Evolutionary conservation across 2,888 invertebrate species (phyloP).

Genomic region (Lepetodrilus schrolli): DNA sequence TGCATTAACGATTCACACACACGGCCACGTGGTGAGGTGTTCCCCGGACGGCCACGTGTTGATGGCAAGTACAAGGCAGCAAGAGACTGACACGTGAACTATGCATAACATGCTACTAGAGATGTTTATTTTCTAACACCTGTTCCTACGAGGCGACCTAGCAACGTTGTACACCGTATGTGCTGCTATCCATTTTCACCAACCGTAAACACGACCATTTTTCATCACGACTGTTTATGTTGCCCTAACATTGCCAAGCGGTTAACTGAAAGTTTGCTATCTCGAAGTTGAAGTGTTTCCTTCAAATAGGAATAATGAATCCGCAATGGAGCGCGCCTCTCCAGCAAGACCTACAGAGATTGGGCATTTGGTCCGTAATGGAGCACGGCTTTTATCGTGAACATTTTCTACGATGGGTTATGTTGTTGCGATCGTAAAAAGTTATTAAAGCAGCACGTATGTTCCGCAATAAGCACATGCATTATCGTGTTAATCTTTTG

Average conservation of each 20-base stretch:
- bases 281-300: neutral
- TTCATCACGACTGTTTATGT: neutral
- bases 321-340: neutral
- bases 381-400: neutral
- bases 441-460: no score
- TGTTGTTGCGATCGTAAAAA: no score
- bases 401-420: no score
- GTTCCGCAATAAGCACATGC: neutral
- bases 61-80: neutral
- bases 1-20: neutral
- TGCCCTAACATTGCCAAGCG: neutral
- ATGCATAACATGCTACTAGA: slow-evolving; percentile 13
- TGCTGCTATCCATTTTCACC: neutral
- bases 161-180: neutral
- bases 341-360: neutral
- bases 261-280: neutral
- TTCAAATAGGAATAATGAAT: neutral
- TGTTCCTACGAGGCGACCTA: neutral
- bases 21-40: neutral
- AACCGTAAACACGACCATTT: slow-evolving; percentile 1
- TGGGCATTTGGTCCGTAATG: neutral
- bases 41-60: neutral
- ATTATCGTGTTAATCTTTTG: neutral
- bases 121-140: slow-evolving; percentile 21
- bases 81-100: neutral